These are phyloP conservation scores for Pilophorus perplexus DNA, from an alignment of 2,888 invertebrate genomes.

Conservation along the genomic window DNA sequence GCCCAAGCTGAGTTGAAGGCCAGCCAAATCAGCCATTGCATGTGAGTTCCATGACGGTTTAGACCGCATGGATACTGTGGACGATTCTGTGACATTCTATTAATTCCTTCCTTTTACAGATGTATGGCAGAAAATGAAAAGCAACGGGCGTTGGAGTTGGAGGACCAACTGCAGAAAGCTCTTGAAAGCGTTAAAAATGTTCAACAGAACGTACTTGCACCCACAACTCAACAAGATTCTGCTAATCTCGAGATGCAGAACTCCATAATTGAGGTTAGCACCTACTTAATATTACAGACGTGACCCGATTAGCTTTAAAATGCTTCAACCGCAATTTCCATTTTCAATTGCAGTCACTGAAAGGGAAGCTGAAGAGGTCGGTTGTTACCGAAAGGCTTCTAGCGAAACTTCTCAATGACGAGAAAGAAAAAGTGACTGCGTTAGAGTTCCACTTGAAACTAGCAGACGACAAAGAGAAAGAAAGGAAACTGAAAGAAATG, in stretches of 20 bases:
- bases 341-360: constrained; percentile 41
- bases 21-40: constrained; percentile 43
- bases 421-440: constrained; percentile 41
- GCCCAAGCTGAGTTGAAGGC: constrained; percentile 33
- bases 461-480: constrained; percentile 29
- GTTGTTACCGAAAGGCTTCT: constrained; percentile 41
- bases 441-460: constrained; percentile 42
- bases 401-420: constrained; percentile 33
- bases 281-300: neutral
- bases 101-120: constrained; percentile 27
- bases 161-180: constrained; percentile 39
- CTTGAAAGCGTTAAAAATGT: constrained; percentile 42
- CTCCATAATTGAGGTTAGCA: constrained; percentile 24
- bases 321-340: neutral
- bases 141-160: constrained; percentile 24
- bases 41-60: constrained; percentile 37
- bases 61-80: too few species aligned
- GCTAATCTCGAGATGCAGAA: constrained; percentile 31
- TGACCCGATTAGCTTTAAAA: neutral
- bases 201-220: constrained; percentile 40
- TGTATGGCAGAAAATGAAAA: constrained; percentile 41
- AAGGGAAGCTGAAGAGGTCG: constrained; percentile 40
- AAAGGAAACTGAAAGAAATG: neutral
- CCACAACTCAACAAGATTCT: neutral
- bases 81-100: too few species aligned